Evolutionary conservation across 1,140 invertebrate species (phyloP), one percentile per base, ranked within the genome.

Genomic region (Paraescarpia echinospica): DNA sequence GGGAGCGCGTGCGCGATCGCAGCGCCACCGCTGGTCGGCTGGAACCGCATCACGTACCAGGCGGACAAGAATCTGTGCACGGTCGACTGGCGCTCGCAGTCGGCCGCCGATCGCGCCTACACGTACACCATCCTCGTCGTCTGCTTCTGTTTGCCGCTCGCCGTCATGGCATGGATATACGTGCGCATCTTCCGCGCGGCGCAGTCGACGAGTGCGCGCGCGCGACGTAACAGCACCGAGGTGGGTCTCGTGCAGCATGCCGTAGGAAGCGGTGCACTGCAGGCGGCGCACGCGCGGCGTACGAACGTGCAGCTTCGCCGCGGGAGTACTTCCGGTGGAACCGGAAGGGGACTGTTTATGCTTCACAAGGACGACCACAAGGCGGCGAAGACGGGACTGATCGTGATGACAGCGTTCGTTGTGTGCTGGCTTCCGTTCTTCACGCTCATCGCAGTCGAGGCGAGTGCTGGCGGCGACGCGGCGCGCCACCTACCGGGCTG

Each of bases 111-210:
- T 91, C 93, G 94, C 89, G 94, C 94, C 35, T 95, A 95, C 93
- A 95, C 95, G 0, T 95, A 8, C 33, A 35, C n/a, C 14, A 22
- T 96, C 27, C 94, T 95, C 22, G 93, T 93, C 12, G 35, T 95
- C 22, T 96, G 95, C 92, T 98, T 98, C 93, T 94, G 97, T n/a
- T 94, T 97, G 89, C 97, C 97, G 0, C 97, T 98, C 92, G 94
- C 97, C 22, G 97, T 97, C 0, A 97, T 98, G 5, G 97, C 97
- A 89, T 97, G 97, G 96, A 97, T 97, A 93, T 98, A 98, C 94
- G 96, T 97, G 90, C 97, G 97, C 88, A 98, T 98, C 92, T 98
- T 98, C 94, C 96, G 96, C 31, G 97, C 97, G 27, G 97, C 97
- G 0, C 96, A 97, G 77, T 97, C 97, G 91, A 98, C 97, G 93